Conservation (phyloP, 2,888 invertebrate genomes). For the Nemoura dubitans region DNA sequence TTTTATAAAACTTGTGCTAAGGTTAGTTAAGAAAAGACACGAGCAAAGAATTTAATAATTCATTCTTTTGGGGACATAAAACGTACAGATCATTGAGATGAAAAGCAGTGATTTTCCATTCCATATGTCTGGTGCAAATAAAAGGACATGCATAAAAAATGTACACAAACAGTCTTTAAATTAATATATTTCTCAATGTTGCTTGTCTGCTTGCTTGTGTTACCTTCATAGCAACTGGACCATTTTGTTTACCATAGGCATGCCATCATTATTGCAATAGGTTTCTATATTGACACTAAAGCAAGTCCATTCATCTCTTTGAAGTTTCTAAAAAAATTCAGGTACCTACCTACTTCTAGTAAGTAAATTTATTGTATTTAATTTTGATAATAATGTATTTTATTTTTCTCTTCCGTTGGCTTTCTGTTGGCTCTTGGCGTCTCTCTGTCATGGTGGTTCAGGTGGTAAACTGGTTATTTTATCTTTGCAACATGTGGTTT, state of each 20-base stretch:
- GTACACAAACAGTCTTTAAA: constrained; percentile 38
- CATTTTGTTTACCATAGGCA: neutral
- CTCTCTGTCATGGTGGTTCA: constrained; percentile 40
- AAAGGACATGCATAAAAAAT: too few relatives aligned
- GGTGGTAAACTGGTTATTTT: constrained; percentile 43
- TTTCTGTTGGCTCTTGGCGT: constrained; percentile 43
- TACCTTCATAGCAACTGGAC: constrained; percentile 52
- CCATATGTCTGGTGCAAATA: too few relatives aligned
- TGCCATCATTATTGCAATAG: neutral
- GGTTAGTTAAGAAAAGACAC: too few relatives aligned
- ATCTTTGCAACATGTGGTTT: constrained; percentile 41
- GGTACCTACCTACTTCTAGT: neutral
- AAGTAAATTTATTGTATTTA: constrained; percentile 31
- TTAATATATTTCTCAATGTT: constrained; percentile 53
- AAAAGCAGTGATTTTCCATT: too few relatives aligned
- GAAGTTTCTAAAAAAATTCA: neutral
- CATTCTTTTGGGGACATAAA: too few relatives aligned
- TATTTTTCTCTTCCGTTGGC: constrained; percentile 44
- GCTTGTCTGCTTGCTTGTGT: constrained; percentile 54
- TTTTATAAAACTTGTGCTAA: too few relatives aligned
- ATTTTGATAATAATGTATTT: constrained; percentile 43
- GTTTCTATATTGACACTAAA: neutral
- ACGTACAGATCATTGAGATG: too few relatives aligned
- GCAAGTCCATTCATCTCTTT: neutral
- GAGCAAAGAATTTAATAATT: too few relatives aligned